Conservation (phyloP, 2,797 vertebrate species). For the Prunella strophiata region DNA sequence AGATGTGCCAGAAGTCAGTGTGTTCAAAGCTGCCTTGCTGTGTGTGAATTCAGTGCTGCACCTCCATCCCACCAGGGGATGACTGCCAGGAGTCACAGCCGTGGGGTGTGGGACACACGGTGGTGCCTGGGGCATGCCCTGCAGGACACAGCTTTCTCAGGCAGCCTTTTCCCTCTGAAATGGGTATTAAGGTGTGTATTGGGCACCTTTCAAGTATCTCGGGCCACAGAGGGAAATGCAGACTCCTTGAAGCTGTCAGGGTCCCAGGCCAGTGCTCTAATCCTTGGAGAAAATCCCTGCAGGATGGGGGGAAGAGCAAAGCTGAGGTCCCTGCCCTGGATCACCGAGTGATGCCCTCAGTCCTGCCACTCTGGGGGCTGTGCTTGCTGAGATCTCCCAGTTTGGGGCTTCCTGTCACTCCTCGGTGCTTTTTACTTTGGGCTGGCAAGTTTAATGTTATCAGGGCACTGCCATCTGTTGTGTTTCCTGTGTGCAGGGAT, state of each 20-base stretch:
- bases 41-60: neutral
- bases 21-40: neutral
- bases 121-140: neutral
- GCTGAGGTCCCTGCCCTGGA: neutral
- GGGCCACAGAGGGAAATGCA: neutral
- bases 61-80: neutral
- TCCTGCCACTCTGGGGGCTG: neutral
- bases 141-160: neutral
- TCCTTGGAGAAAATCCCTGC: neutral
- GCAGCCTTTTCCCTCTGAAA: neutral
- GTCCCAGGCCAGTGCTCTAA: neutral
- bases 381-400: neutral
- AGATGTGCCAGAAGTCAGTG: neutral
- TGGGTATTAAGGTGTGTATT: neutral
- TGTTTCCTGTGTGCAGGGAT: neutral
- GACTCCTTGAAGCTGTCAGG: neutral
- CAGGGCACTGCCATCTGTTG: neutral
- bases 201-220: neutral
- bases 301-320: neutral
- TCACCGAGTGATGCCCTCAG: rapidly evolving
- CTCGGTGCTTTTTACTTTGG: neutral
- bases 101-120: rapidly evolving
- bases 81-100: neutral
- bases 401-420: neutral
- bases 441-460: neutral